Base-by-base conservation (phyloP, 2,113 vertebrate genomes). In the Tupaia tana region DNA sequence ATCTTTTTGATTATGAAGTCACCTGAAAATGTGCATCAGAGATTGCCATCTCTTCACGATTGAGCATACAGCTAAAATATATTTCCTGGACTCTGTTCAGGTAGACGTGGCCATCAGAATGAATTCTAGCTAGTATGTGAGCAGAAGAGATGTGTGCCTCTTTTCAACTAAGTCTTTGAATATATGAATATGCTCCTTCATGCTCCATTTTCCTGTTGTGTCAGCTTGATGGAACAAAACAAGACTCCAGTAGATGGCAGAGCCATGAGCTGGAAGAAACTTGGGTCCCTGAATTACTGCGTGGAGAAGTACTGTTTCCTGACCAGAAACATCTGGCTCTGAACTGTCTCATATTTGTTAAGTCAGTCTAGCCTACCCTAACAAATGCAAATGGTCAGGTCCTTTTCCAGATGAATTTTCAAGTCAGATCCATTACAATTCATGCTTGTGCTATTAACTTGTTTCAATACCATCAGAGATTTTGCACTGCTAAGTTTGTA, bases 381-480 rank as follows among this genome's bases (percentile, higher is more conserved):
- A 58, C 59, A 9, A 20, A 69, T 69, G 83, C 6, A 81, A 20
- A 69, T 74, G 43, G 66, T 61, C 19, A 73, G 22, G 6, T 80
- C n/a, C 77, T 64, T 77, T 25, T 18, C 27, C 74, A 54, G 73
- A 81, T 75, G 20, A 70, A 14, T 34, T 87, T 70, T 64, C 85
- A 71, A 86, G 11, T 63, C 52, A 25, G 29, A n/a, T 27, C 25
- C 14, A 56, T n/a, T 77, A 61, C 13, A 90, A 58, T 2, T 15
- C 69, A 29, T 69, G 67, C 24, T 74, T 75, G 27, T 19, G 27
- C 34, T 29, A 29, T 75, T 59, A 93, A 14, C 59, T 69, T 64
- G 87, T 93, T 93, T 69, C 71, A 94, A 14, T 73, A 93, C 52
- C 63, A 94, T 54, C 52, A 79, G 1, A 94, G 56, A 77, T 73